Evolutionary conservation across 1,140 invertebrate species (phyloP).

Genomic region (Lucilia cuprina): DNA sequence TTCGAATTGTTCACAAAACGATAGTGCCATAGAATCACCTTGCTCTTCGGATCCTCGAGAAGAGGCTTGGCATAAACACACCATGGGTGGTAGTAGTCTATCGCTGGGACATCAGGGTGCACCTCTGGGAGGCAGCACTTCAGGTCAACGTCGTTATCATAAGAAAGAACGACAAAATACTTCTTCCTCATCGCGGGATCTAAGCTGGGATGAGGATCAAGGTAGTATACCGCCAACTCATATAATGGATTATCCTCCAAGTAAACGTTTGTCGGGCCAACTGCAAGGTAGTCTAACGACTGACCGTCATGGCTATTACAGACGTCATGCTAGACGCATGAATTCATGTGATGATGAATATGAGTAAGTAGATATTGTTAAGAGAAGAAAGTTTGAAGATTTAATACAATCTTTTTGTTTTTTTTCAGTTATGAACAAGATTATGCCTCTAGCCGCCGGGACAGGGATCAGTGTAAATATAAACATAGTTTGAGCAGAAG

Average conservation of each 20-base stretch:
- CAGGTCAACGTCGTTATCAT: slow-evolving; percentile 46
- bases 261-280: slow-evolving; percentile 4
- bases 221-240: slow-evolving; percentile 42
- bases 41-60: slow-evolving; percentile 82
- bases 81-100: slow-evolving; percentile 18
- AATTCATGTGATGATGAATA: slow-evolving; percentile 65
- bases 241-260: not conserved
- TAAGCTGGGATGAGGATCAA: slow-evolving; percentile 74
- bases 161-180: slow-evolving; percentile 66
- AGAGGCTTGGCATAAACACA: slow-evolving; percentile 53
- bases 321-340: slow-evolving; percentile 56
- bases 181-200: slow-evolving; percentile 73
- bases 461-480: slow-evolving; percentile 53
- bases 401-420: not conserved
- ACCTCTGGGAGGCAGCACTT: slow-evolving; percentile 39
- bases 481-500: slow-evolving; percentile 56
- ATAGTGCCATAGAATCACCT: slow-evolving; percentile 68
- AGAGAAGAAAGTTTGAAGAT: not conserved
- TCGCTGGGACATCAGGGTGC: not conserved
- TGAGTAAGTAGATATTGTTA: slow-evolving; percentile 57
- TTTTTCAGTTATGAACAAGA: slow-evolving; percentile 58
- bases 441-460: slow-evolving; percentile 42
- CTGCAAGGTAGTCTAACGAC: slow-evolving; percentile 26
- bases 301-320: slow-evolving; percentile 58
- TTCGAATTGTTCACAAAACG: slow-evolving; percentile 60